A percentile compares a stretch with the other conserved stretches of the same genome.
phyloP scores from a whole-genome alignment of 1,140 invertebrate genomes.

The Drosophila suzukii region DNA sequence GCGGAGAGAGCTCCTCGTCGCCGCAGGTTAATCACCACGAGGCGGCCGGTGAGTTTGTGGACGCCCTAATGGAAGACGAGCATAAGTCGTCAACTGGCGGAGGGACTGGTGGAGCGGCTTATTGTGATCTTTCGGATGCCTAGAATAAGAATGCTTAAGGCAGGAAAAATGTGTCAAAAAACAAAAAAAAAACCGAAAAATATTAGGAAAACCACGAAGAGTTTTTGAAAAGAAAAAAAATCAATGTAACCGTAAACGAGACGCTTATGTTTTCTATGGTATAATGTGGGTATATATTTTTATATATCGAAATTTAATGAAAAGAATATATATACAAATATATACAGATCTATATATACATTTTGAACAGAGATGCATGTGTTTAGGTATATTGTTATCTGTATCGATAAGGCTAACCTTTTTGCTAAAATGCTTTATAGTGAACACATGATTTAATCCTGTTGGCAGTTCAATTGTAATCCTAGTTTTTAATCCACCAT shows the following conservation, averaged over 20 bases:
- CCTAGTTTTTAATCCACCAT: constrained; percentile 54
- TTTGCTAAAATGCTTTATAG: constrained; percentile 58
- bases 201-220: constrained; percentile 7
- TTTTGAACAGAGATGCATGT: constrained; percentile 38
- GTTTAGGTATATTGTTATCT: constrained; percentile 35
- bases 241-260: constrained; percentile 73
- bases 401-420: constrained; percentile 47
- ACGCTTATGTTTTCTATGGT: constrained; percentile 73
- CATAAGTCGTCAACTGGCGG: constrained; percentile 51
- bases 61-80: constrained; percentile 72
- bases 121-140: constrained; percentile 81
- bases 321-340: constrained; percentile 41
- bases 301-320: constrained; percentile 45
- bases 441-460: constrained; percentile 36
- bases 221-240: constrained; percentile 24
- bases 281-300: constrained; percentile 54
- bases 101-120: constrained; percentile 34
- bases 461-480: constrained; percentile 67
- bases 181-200: constrained; percentile 22
- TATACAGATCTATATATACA: constrained; percentile 34
- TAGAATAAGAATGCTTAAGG: constrained; percentile 33
- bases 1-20: constrained; percentile 79
- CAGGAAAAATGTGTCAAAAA: constrained; percentile 63
- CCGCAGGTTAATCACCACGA: constrained; percentile 80
- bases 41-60: constrained; percentile 58